Evolutionary conservation across 2,797 vertebrate species (phyloP).

Genomic region (Allochrocebus solatus): DNA sequence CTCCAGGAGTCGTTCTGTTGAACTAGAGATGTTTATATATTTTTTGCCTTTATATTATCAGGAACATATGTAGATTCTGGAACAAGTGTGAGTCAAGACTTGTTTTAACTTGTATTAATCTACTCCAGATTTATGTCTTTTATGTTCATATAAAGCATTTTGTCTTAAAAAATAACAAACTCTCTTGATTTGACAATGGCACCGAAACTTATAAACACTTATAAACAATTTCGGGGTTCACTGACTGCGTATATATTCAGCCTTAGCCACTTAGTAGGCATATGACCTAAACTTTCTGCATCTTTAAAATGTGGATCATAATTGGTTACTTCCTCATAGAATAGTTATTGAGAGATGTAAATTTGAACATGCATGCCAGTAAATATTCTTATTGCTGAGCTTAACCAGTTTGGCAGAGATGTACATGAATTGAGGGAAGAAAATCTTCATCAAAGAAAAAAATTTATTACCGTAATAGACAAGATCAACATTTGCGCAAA

Average conservation of each 20-base stretch:
- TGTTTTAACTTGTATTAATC: slow-evolving; percentile 16
- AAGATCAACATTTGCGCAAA: neutral
- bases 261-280: neutral
- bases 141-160: slow-evolving; percentile 30
- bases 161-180: neutral
- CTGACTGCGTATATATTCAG: neutral
- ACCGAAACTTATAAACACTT: neutral
- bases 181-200: neutral
- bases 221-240: neutral
- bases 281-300: neutral
- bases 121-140: neutral
- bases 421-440: neutral
- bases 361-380: neutral
- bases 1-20: neutral
- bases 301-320: neutral
- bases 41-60: neutral
- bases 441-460: neutral
- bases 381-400: neutral
- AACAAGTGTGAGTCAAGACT: neutral
- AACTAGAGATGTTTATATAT: neutral
- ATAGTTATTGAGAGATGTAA: neutral
- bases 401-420: neutral
- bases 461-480: slow-evolving; percentile 28
- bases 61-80: neutral
- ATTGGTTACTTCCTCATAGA: neutral